Evolutionary conservation across 2,888 invertebrate genomes (phyloP).

Genomic region (Drosophila antonietae): DNA sequence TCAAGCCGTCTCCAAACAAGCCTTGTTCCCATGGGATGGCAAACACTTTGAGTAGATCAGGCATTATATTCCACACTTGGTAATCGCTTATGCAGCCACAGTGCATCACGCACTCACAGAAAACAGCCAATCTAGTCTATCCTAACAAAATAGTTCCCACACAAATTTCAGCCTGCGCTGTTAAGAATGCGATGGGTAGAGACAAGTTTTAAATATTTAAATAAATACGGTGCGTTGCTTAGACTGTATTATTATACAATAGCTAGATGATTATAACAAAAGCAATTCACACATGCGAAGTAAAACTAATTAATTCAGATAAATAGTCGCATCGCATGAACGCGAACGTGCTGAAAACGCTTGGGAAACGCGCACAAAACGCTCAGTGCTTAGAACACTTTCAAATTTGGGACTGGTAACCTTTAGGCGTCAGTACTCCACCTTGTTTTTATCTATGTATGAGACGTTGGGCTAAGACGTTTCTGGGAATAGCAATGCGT

Average conservation of each 20-base stretch:
- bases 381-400: constrained; percentile 12
- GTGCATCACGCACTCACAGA: constrained; percentile 9
- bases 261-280: constrained; percentile 36
- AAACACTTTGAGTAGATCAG: constrained; percentile 32
- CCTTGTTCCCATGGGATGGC: constrained; percentile 33
- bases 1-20: constrained; percentile 12
- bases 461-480: constrained; percentile 23
- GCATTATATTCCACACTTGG: constrained; percentile 37
- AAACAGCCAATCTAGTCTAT: constrained; percentile 8
- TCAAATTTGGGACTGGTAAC: constrained; percentile 27
- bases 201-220: constrained; percentile 65
- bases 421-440: constrained; percentile 29
- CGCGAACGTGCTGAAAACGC: constrained; percentile 25
- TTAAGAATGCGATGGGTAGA: constrained; percentile 52
- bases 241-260: constrained; percentile 44
- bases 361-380: constrained; percentile 25
- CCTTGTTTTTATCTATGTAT: constrained; percentile 28
- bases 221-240: constrained; percentile 57
- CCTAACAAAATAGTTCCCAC: constrained; percentile 59
- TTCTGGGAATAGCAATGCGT: constrained; percentile 56
- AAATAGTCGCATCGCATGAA: constrained; percentile 47
- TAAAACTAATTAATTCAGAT: constrained; percentile 63
- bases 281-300: constrained; percentile 33
- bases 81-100: constrained; percentile 59
- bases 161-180: constrained; percentile 63